Percentiles rank a stretch among this genome's conserved stretches.
Conservation (phyloP, 2,888 invertebrate species). For the Scaptomyza reducta region DNA sequence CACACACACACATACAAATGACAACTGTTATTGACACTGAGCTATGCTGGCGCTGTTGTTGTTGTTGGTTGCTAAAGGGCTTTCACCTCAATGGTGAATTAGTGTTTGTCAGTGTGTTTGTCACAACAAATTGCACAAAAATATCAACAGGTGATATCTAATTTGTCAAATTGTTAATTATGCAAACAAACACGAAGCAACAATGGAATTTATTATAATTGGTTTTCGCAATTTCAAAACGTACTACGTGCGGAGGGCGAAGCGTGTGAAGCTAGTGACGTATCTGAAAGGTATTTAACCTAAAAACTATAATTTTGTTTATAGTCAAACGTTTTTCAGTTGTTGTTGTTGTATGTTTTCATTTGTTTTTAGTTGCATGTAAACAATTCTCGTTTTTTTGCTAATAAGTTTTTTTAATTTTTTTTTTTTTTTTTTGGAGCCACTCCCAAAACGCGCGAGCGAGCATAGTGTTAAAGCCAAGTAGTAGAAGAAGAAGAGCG, state of each 20-base stretch:
- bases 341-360: neutral
- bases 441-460: conserved; percentile 73
- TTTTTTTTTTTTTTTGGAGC: conserved; percentile 61
- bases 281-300: conserved; percentile 39
- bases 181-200: conserved; percentile 40
- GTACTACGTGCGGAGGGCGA: conserved; percentile 50
- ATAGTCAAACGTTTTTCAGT: neutral
- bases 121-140: conserved; percentile 49
- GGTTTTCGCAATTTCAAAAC: neutral
- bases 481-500: conserved; percentile 52
- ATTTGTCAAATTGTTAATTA: conserved; percentile 56
- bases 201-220: conserved; percentile 32
- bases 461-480: conserved; percentile 52
- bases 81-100: conserved; percentile 60
- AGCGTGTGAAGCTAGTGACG: conserved; percentile 24
- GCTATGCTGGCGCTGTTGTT: conserved; percentile 24
- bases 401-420: conserved; percentile 56
- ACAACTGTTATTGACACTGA: conserved; percentile 68
- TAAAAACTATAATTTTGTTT: conserved; percentile 18
- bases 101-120: conserved; percentile 32
- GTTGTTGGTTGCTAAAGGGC: conserved; percentile 56
- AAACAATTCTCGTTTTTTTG: conserved; percentile 45
- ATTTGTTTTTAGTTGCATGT: conserved; percentile 20
- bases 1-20: conserved; percentile 21
- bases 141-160: conserved; percentile 65